Percentiles rank a stretch among this genome's conserved stretches.
phyloP scores from a whole-genome alignment of 2,888 invertebrate species.

The Muschampia plurimacula region DNA sequence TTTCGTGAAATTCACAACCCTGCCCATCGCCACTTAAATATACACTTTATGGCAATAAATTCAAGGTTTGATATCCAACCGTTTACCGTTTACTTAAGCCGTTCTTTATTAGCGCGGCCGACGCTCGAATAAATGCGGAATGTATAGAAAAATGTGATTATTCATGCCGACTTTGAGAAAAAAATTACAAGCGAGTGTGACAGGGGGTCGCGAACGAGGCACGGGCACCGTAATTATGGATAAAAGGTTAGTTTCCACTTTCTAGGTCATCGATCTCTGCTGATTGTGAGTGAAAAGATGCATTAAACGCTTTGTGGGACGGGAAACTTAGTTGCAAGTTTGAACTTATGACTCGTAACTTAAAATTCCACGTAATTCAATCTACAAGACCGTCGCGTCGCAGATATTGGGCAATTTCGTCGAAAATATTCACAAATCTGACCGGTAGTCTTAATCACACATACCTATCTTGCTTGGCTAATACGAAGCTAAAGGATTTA shows the following conservation, averaged over 20 bases:
- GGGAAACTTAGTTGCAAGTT: conserved; percentile 10
- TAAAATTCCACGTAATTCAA: neutral
- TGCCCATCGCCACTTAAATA: conserved; percentile 60
- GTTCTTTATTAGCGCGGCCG: conserved; percentile 47
- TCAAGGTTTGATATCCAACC: conserved; percentile 64
- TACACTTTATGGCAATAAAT: conserved; percentile 61
- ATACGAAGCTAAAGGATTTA: neutral
- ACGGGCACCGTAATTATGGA: conserved; percentile 43
- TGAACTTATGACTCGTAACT: conserved; percentile 1
- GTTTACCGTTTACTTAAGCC: conserved; percentile 50
- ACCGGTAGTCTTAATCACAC: neutral
- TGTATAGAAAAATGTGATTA: conserved; percentile 84
- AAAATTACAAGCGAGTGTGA: conserved; percentile 75
- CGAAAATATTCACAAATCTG: conserved; percentile 5
- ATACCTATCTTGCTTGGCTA: neutral
- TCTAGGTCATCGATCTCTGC: conserved; percentile 55
- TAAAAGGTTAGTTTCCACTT: conserved; percentile 52
- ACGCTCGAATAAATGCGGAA: conserved; percentile 76
- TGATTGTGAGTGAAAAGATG: conserved; percentile 38
- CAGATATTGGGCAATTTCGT: neutral
- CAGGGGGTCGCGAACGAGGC: conserved; percentile 54
- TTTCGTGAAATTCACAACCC: conserved; percentile 80
- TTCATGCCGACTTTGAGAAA: conserved; percentile 81
- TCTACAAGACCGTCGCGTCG: neutral
- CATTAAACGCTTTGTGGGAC: conserved; percentile 21